Percentiles rank a stretch among this genome's conserved stretches.
Evolutionary conservation across 2,888 invertebrate genomes (phyloP).

Genomic region (Tridacna gigas): DNA sequence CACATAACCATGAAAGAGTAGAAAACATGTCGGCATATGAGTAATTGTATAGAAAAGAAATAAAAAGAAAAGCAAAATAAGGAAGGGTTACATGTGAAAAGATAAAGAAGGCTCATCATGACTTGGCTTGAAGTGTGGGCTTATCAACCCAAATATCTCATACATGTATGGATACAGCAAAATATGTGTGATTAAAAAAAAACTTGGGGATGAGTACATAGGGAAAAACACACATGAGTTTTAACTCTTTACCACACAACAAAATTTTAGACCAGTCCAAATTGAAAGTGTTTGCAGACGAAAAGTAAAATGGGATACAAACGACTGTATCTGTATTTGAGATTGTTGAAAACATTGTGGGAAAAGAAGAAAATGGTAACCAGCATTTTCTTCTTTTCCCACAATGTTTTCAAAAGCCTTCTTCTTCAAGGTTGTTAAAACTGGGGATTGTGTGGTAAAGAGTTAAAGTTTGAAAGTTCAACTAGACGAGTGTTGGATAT

Average conservation of each 20-base stretch:
- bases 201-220: background rate
- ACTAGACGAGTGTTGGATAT: too few species aligned
- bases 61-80: too few species aligned
- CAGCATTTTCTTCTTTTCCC: background rate
- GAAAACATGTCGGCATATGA: too few species aligned
- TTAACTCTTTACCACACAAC: background rate
- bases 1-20: too few species aligned
- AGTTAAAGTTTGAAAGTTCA: background rate
- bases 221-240: background rate
- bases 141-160: slow-evolving; percentile 30
- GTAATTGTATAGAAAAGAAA: too few species aligned
- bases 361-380: background rate
- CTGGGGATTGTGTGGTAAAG: background rate
- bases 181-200: background rate
- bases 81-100: too few species aligned
- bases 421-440: background rate
- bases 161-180: background rate
- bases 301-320: background rate
- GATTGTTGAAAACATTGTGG: background rate
- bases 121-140: slow-evolving; percentile 17
- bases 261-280: background rate
- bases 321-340: background rate
- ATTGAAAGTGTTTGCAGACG: background rate
- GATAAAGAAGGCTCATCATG: background rate
- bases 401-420: background rate